phyloP scores from a whole-genome alignment of 2,113 vertebrate genomes.

The Pelobates fuscus region DNA sequence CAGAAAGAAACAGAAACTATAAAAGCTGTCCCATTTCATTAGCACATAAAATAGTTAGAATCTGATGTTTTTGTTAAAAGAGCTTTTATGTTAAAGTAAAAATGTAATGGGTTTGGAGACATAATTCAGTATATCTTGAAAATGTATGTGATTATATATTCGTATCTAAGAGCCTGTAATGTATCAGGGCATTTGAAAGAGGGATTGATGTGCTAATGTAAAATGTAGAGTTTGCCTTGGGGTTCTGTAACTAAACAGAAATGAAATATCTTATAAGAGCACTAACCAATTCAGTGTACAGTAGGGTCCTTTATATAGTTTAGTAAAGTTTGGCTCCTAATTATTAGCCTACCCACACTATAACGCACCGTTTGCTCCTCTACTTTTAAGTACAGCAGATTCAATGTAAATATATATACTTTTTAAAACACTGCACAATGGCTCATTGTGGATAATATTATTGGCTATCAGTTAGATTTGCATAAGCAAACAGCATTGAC shows the following conservation, averaged over 20 bases:
- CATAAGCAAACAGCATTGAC: constrained; percentile 11
- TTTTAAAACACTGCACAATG: neutral
- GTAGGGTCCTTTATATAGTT: constrained; percentile 17
- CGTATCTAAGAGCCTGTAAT: constrained; percentile 34
- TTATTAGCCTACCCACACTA: constrained; percentile 19
- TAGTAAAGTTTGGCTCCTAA: constrained; percentile 1
- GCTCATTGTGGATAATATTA: neutral
- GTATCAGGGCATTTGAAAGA: neutral
- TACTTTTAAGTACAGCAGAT: constrained; percentile 14
- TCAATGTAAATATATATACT: constrained; percentile 16
- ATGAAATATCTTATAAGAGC: constrained; percentile 40
- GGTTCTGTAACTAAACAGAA: constrained; percentile 39
- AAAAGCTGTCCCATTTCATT: constrained; percentile 54
- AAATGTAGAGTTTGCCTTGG: constrained; percentile 21
- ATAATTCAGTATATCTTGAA: constrained; percentile 51
- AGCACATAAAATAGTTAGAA: constrained; percentile 54
- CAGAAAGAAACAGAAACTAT: constrained; percentile 51
- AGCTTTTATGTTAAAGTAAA: constrained; percentile 53
- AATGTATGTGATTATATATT: constrained; percentile 31
- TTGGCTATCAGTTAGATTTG: constrained; percentile 13
- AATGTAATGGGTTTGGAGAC: constrained; percentile 47
- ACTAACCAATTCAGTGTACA: constrained; percentile 36
- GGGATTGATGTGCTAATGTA: constrained; percentile 32
- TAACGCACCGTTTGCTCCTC: neutral
- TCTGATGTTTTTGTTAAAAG: constrained; percentile 53